A percentile compares a stretch with the other conserved stretches of the same genome.
Evolutionary conservation across 2,113 vertebrate species (phyloP).

Genomic region (Candoia aspera): DNA sequence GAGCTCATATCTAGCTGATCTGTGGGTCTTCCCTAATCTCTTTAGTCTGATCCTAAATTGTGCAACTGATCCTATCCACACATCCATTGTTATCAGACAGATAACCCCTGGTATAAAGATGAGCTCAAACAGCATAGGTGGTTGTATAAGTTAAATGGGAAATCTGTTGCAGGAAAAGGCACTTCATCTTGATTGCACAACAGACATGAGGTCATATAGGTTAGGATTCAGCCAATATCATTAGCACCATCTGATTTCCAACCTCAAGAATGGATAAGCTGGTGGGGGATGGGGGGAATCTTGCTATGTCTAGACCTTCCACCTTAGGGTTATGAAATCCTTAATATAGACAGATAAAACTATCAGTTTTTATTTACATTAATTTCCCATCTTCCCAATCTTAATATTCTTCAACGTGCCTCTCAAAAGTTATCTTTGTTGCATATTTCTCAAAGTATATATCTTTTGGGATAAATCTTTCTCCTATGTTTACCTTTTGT

Average conservation of each 20-base stretch:
- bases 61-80: background rate
- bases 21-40: too few relatives aligned
- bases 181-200: background rate
- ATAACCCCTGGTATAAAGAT: background rate
- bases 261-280: background rate
- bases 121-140: background rate
- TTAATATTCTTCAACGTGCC: background rate
- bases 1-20: too few relatives aligned
- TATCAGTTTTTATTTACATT: background rate
- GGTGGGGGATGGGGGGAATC: background rate
- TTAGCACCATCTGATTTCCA: background rate
- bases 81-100: background rate
- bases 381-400: background rate
- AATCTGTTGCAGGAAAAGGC: background rate
- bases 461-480: background rate
- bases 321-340: background rate
- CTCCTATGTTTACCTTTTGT: background rate
- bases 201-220: background rate
- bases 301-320: background rate
- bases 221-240: background rate
- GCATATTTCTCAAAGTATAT: background rate
- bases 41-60: too few relatives aligned
- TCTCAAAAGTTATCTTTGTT: background rate
- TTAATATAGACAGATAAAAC: background rate
- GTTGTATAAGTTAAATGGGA: background rate